Evolutionary conservation across 1,140 invertebrate genomes (phyloP).

Genomic region (Sweltsa coloradensis): DNA sequence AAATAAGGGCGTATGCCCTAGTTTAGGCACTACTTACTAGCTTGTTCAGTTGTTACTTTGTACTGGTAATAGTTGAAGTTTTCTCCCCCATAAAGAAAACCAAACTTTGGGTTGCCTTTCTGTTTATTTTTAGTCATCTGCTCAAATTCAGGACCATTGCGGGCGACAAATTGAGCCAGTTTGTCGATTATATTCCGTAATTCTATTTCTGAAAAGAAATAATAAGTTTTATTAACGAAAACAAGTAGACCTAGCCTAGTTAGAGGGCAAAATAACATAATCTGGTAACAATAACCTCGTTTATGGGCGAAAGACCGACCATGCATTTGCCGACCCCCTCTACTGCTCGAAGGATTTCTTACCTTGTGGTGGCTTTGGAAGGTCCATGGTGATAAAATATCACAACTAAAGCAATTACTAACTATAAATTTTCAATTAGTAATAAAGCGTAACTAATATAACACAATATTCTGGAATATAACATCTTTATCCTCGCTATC

Average conservation of each 20-base stretch:
- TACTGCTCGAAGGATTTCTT: conserved; percentile 7
- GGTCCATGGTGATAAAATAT: conserved; percentile 27
- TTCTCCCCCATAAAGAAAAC: conserved; percentile 93
- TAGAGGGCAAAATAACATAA: background rate
- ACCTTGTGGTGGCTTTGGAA: conserved; percentile 33
- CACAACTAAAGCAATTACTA: too few species aligned
- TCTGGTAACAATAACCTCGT: background rate
- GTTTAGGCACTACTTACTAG: conserved; percentile 45
- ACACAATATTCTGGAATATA: too few species aligned
- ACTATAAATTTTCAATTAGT: too few species aligned
- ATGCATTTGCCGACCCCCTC: conserved; percentile 7
- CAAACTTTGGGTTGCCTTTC: conserved; percentile 92
- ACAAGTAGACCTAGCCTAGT: background rate
- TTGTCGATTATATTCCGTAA: conserved; percentile 95
- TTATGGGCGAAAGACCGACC: conserved; percentile 4
- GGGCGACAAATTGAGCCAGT: conserved; percentile 93
- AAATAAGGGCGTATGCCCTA: too few species aligned
- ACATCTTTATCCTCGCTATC: too few species aligned
- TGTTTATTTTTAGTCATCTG: conserved; percentile 97
- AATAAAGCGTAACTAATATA: too few species aligned
- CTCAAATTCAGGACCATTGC: conserved; percentile 98
- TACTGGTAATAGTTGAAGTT: conserved; percentile 94
- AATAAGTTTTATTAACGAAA: conserved; percentile 6
- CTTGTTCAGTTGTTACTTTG: conserved; percentile 83
- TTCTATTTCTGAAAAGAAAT: conserved; percentile 61